Evolutionary conservation across 2,113 vertebrate genomes (phyloP), one percentile per base, ranked within the genome.

Genomic region (Channa maculata): DNA sequence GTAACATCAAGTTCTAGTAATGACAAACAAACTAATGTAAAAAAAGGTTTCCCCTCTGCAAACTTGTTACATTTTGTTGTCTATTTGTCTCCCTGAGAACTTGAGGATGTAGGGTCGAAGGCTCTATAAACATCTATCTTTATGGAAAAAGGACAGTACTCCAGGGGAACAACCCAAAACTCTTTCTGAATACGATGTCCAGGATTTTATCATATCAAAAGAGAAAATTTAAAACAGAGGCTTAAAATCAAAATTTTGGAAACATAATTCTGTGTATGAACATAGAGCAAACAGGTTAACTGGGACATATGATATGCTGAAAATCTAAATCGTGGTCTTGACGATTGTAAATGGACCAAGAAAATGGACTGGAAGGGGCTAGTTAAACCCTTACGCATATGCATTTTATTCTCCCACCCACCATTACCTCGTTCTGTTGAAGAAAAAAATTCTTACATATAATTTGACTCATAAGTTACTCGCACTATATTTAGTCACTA

Each of bases 201-300:
- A 64, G 15, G 15, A 41, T 61, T 80, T 39, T 75, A 82, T 67
- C 41, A 54, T 37, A 84, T 59, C 24, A 74, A 75, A 38, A 49
- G 10, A 51, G 43, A 49, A 84, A 80, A 86, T 77, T 5, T 14
- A 75, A 86, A 81, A 39, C 83, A 75, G 24, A 24, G 57, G 37
- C 60, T 65, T 12, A 5, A 8, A 24, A 46, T 62, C 62, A 64
- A 14, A 57, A 65, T 73, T 38, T 41, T 0, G 49, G 41, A 77
- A 13, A 80, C 53, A 70, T 33, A 11, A 34, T 50, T 15, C 57
- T 59, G 10, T 45, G 8, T 59, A 12, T 45, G 8, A 78, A 58
- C 39, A 68, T 65, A 85, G 64, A 44, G 43, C 41, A 37, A 62
- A 59, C 0, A 54, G 61, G 84, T 79, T 62, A 74, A 60, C 5